Evolutionary conservation across 1,140 invertebrate species (phyloP), one percentile per base, ranked within the genome.

Genomic region (Anoplolepis gracilipes): DNA sequence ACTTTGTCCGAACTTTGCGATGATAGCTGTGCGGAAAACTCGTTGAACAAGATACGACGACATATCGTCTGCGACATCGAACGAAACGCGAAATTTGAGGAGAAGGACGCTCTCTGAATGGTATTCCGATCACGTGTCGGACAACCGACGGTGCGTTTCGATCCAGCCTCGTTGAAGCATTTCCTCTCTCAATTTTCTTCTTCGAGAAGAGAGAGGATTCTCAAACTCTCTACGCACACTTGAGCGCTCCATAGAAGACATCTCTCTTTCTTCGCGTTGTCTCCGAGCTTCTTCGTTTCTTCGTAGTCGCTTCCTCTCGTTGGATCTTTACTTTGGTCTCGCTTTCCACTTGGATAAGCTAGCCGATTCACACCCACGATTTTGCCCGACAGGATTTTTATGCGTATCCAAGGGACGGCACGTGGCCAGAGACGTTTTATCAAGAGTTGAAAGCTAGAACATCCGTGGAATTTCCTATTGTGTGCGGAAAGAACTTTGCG

Each of bases 81-180:
- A 39, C n/a, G 86, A 72, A 81, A 88, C 61, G 61, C 49, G 53
- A 65, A 69, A 84, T 84, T 64, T 70, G 36, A 53, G 72, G 64
- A 42, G 65, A 22, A 67, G 10, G 33, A 42, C n/a, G 25, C 59
- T 28, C 53, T 49, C 46, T 16, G 55, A 42, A 49, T 49, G 16
- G 67, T 84, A 91, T 91, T 91, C 88, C 30, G 55, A 86, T 90
- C 90, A 91, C 90, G 90, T 46, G 78, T 67, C 57, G 55, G 55
- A 72, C 86, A 81, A 86, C 69, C 84, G 76, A 85, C 69, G 70
- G 39, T 59, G 59, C 39, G 73, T 86, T 82, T 78, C 82, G 46
- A 85, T 85, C 72, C 72, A 75, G 46, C 61, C n/a, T 62, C 67
- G 11, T n/a, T 25, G 28, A 46, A 25, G 61, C 59, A 69, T 85